A percentile compares a stretch with the other conserved stretches of the same genome.
These are phyloP conservation scores for Cnemophilus loriae DNA, from an alignment of 2,113 vertebrate species.

Conservation along the genomic window DNA sequence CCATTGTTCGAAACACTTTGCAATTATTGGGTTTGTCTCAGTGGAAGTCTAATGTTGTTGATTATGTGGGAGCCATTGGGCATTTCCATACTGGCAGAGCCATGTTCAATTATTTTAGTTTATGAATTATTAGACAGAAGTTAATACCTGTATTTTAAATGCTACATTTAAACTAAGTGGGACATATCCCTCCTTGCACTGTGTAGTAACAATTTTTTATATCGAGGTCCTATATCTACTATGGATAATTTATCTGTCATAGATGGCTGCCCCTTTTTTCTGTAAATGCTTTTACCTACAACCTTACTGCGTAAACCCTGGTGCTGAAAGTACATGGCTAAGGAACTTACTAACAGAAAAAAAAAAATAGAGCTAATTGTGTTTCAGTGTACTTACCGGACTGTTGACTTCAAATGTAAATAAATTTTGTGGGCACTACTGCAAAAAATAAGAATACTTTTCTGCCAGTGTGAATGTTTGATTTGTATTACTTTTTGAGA, in stretches of 20 bases:
- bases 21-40: background rate
- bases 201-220: background rate
- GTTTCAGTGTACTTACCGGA: background rate
- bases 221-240: background rate
- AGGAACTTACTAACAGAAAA: background rate
- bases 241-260: background rate
- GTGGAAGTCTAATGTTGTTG: background rate
- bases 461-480: background rate
- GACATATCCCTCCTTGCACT: background rate
- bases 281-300: background rate
- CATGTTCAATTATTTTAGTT: background rate
- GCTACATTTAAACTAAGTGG: background rate
- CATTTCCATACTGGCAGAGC: background rate
- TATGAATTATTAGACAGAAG: background rate
- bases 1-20: background rate
- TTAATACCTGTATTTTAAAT: background rate
- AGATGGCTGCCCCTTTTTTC: background rate
- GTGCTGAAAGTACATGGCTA: background rate
- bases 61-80: background rate
- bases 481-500: background rate
- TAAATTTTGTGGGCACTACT: background rate
- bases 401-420: background rate
- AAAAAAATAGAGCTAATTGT: background rate
- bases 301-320: accelerated
- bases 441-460: background rate